Evolutionary conservation across 2,888 invertebrate species (phyloP).

Genomic region (Germaria angustata): DNA sequence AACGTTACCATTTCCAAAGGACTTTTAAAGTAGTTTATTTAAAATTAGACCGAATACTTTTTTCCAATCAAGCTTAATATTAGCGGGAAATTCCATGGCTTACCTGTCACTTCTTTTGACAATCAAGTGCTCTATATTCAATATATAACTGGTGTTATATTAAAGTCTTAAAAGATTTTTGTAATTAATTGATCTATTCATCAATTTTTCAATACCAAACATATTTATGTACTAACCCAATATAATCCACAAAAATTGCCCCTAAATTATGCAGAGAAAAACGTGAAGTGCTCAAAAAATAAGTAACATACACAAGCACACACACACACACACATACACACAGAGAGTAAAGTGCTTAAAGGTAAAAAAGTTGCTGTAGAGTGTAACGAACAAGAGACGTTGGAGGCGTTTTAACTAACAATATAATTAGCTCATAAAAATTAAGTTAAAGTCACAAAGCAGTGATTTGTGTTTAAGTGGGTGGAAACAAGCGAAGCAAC

Average conservation of each 20-base stretch:
- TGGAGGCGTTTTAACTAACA: slow-evolving; percentile 63
- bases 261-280: slow-evolving; percentile 28
- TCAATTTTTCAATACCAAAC: too few species aligned
- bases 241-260: background rate
- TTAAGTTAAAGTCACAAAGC: slow-evolving; percentile 65
- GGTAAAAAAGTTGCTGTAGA: slow-evolving; percentile 27
- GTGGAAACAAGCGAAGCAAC: slow-evolving; percentile 59
- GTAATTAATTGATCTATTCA: too few species aligned
- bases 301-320: background rate
- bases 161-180: too few species aligned
- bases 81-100: too few species aligned
- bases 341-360: slow-evolving; percentile 19
- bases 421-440: slow-evolving; percentile 66
- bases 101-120: too few species aligned
- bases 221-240: too few species aligned
- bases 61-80: too few species aligned
- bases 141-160: too few species aligned
- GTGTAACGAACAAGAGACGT: slow-evolving; percentile 6
- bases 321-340: background rate
- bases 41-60: too few species aligned
- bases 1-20: too few species aligned
- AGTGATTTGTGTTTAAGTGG: slow-evolving; percentile 65
- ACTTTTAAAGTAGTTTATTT: too few species aligned
- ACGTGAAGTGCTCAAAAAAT: background rate
- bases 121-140: too few species aligned